Percentiles rank a stretch among this genome's conserved stretches.
Conservation (phyloP, 2,113 vertebrate species). For the Barbus barbus region DNA sequence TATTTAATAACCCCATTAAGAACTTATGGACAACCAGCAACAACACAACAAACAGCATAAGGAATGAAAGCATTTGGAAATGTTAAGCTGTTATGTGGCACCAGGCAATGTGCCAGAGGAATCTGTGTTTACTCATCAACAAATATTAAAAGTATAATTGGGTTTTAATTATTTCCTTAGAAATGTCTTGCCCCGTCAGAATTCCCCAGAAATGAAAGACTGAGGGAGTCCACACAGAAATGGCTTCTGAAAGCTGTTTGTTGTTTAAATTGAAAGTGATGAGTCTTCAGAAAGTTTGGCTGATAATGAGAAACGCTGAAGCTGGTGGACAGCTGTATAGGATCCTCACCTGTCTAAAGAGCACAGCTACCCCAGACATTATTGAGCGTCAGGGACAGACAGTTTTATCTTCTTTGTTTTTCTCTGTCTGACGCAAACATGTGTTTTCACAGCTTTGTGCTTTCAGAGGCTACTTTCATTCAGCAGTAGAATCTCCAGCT, state of each 20-base stretch:
- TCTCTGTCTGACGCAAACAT: too few relatives aligned
- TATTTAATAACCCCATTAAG: conserved; percentile 73
- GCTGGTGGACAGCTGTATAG: conserved; percentile 2
- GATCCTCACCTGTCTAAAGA: background rate
- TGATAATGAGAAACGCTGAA: conserved; percentile 17
- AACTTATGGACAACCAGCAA: conserved; percentile 59
- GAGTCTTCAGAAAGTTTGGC: background rate
- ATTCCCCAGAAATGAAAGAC: background rate
- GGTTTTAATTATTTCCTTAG: background rate
- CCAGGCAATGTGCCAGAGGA: conserved; percentile 33
- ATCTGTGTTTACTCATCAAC: background rate
- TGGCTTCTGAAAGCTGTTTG: background rate
- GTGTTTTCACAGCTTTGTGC: too few relatives aligned
- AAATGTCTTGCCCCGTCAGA: background rate
- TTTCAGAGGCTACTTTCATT: too few relatives aligned
- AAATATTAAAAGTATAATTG: conserved; percentile 5
- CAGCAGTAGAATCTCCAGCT: too few relatives aligned
- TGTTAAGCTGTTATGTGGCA: conserved; percentile 38
- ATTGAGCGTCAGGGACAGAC: too few relatives aligned
- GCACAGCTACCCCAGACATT: too few relatives aligned
- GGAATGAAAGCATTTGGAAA: conserved; percentile 18
- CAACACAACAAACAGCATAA: conserved; percentile 15
- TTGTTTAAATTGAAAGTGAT: background rate
- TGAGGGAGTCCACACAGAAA: background rate
- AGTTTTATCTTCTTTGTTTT: too few relatives aligned